Base-by-base conservation (phyloP, 2,113 vertebrate genomes). In the Microcebus tavaratra region DNA sequence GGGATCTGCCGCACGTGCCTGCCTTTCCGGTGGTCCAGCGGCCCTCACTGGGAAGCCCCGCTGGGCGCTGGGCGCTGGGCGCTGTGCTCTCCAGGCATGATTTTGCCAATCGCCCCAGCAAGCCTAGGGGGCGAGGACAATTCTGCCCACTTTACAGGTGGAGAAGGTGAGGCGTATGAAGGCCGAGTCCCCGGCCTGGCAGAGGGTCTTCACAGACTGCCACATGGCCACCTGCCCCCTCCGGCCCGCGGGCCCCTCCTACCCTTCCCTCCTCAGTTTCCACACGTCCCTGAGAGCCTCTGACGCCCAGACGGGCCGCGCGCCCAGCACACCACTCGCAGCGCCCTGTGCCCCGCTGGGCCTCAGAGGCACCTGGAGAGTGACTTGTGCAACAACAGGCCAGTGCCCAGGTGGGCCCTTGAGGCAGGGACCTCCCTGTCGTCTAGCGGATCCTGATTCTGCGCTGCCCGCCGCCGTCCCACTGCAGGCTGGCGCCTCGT, bases 281-380 rank as follows among this genome's bases (percentile, higher is more conserved):
- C 0, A 4, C 1, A 36, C 34, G 8, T 23, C 3, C 94, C 55
- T 17, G 9, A 81, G 82, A 83, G 68, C 48, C 23, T 13, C 7
- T 8, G 78, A 34, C 11, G 17, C 53, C 8, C 17, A 45, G 68
- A 8, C 53, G 0, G 11, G 57, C 14, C 39, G 18, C 50, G 48
- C 59, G 48, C 13, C 39, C 3, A 14, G 73, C 0, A 2, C 50
- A 59, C 10, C 18, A 25, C 6, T 21, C 53, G 21, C 82, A n/a
- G 36, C 72, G 7, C 10, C 59, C 39, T 18, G 18, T 7, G 15
- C 42, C 36, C 3, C n/a, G 7, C 10, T 1, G 48, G 53, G 81
- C 59, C 59, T 53, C 0, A 0, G 39, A 2, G 15, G n/a, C 9
- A 8, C 31, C 78, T 10, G 0, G 2, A 12, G 2, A n/a, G 23